Base-by-base conservation (phyloP, 1,140 invertebrate genomes). In the Dufourea novaeangliae region DNA sequence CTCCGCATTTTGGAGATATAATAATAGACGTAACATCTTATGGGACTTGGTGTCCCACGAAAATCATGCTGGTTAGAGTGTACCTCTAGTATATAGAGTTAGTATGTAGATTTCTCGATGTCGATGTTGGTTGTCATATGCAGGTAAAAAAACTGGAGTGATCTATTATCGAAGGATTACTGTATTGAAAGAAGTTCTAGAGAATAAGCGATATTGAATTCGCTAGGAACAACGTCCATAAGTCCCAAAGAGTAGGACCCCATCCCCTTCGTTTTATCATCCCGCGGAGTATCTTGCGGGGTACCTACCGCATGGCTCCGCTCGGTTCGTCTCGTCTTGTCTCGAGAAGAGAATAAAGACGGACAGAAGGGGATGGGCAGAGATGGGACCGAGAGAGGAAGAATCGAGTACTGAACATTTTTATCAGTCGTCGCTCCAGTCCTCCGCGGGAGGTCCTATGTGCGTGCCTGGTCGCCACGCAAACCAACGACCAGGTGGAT, bases 381-480 rank as follows among this genome's bases (percentile, higher is more conserved):
- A 25, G 61, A 12, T 32, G 34, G 34, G 44, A 32, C 37, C 25
- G 46, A 22, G 64, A 54, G 72, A 84, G 68, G 68, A 75, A 71
- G 78, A 76, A 84, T 84, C 82, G 79, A 80, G 83, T 68, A 85
- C 74, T n/a, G 72, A 83, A 88, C 84, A 85, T 89, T 88, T 87
- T 86, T 87, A 88, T 87, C 85, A 87, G 76, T 81, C 69, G 82
- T 82, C 75, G 59, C 54, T 37, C 57, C 59, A 80, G 71, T 63
- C 63, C 86, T 68, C 83, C 70, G 56, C 86, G 85, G 87, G 86
- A 84, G 86, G 82, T 79, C 85, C 46, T 70, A 54, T 11, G 27
- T 50, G 17, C 10, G 52, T 46, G 29, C 41, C 25, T 54, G 37
- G 59, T 44, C 32, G 71, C 27, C 34, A 22, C 20, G 39, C 54